Conservation (phyloP, 2,113 vertebrate genomes). For the Dromiciops gliroides region DNA sequence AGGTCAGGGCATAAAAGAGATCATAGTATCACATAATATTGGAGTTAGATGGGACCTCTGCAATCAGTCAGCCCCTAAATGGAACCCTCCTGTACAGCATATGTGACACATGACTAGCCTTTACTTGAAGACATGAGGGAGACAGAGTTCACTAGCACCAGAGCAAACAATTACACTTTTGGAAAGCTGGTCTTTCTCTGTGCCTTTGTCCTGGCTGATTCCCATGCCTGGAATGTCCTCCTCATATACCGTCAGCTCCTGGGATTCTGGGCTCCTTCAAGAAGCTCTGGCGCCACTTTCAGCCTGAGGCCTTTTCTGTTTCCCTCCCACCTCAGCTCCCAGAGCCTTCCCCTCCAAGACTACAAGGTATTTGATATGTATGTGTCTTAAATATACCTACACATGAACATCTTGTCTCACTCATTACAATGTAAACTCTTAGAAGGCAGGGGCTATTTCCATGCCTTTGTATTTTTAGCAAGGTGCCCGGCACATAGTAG, state of each 20-base stretch:
- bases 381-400: background rate
- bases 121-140: background rate
- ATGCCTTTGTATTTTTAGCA: background rate
- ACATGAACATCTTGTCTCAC: background rate
- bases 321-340: background rate
- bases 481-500: background rate
- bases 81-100: background rate
- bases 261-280: background rate
- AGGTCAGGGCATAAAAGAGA: background rate
- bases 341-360: background rate
- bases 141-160: background rate
- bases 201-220: background rate
- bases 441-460: background rate
- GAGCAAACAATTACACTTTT: background rate
- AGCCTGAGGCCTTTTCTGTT: background rate
- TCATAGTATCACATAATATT: background rate
- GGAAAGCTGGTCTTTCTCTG: background rate
- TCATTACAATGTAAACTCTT: background rate
- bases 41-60: background rate
- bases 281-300: background rate
- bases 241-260: no score
- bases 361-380: background rate
- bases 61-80: background rate
- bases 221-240: background rate
- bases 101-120: background rate